Evolutionary conservation across 2,113 vertebrate genomes (phyloP), one percentile per base, ranked within the genome.

Genomic region (Onychostoma macrolepis): DNA sequence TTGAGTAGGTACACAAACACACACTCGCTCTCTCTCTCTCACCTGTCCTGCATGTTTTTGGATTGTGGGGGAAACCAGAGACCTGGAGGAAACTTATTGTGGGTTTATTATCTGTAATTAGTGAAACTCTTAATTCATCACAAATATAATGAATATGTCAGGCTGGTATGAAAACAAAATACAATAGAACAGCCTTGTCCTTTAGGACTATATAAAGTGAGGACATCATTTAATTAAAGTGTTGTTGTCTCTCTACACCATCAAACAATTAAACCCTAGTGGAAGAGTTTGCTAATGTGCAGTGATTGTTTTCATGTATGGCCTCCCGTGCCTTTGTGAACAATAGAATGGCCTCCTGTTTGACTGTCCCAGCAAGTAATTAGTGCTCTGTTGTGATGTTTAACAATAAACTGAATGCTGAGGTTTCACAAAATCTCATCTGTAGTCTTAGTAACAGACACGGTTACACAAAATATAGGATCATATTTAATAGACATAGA

Each of bases 291-390:
- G 36, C 53, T 41, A 10, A 65, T 81, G n/a, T 21, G 24, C 56
- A 65, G 58, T 43, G 36, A 38, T 81, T 81, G 38, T 82, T n/a
- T 24, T 82, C n/a, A 65, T 81, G 33, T 38, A 58, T 13, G 78
- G 24, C 12, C 76, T 30, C 17, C 45, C 21, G n/a, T 30, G 45
- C 41, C 9, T 79, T 79, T 79, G 76, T 79, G 8, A 63, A 28
- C 4, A 21, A 15, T 6, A 56, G 41, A 78, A 33, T 53, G 53
- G 53, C 28, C 30, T 41, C 36, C 56, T 80, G 36, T 63, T 30
- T 41, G 58, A 65, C 58, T 28, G 24, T 36, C 21, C 19, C 56
- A 2, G 13, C 24, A 3, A 45, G 80, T 82, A 65, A 82, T 82
- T 65, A 67, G 17, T 28, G 36, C 13, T 81, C 58, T 45, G 36